These are phyloP conservation scores for Mesaphorura yosii DNA, from an alignment of 1,140 invertebrate genomes.

Conservation along the genomic window DNA sequence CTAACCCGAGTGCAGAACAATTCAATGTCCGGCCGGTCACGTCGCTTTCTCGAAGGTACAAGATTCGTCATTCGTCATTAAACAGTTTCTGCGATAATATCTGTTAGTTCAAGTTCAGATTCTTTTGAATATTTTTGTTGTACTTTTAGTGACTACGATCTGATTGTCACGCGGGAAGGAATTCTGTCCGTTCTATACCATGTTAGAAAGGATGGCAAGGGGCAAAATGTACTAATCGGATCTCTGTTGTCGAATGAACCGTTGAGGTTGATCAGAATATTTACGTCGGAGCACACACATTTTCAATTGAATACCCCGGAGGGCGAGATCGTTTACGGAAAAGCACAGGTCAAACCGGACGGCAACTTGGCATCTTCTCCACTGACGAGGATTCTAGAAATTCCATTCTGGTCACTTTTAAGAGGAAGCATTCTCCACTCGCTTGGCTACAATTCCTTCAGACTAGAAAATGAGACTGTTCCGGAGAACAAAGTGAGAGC, in stretches of 20 bases:
- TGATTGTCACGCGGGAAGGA: conserved; percentile 10
- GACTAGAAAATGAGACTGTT: neutral
- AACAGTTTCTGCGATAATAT: too few relatives aligned
- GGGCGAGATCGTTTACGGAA: conserved; percentile 24
- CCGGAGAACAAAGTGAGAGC: neutral
- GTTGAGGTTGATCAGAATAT: conserved; percentile 12
- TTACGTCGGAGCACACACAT: neutral
- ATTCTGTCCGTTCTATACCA: neutral
- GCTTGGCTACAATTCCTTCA: too few relatives aligned
- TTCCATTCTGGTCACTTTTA: conserved; percentile 3
- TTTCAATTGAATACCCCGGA: conserved; percentile 21
- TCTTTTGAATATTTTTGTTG: too few relatives aligned
- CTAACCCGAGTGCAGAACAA: too few relatives aligned
- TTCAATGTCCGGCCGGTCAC: neutral
- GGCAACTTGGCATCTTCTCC: neutral
- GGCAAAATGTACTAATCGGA: conserved; percentile 8
- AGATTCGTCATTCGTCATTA: too few relatives aligned
- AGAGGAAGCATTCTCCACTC: conserved; percentile 12
- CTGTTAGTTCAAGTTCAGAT: too few relatives aligned
- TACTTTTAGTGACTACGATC: neutral
- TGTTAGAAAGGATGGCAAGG: neutral
- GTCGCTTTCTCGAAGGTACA: too few relatives aligned
- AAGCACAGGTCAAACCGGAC: neutral
- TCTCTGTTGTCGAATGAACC: conserved; percentile 6
- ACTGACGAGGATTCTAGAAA: neutral